These are phyloP conservation scores for Falco punctatus DNA, from an alignment of 2,113 vertebrate species.

Conservation along the genomic window DNA sequence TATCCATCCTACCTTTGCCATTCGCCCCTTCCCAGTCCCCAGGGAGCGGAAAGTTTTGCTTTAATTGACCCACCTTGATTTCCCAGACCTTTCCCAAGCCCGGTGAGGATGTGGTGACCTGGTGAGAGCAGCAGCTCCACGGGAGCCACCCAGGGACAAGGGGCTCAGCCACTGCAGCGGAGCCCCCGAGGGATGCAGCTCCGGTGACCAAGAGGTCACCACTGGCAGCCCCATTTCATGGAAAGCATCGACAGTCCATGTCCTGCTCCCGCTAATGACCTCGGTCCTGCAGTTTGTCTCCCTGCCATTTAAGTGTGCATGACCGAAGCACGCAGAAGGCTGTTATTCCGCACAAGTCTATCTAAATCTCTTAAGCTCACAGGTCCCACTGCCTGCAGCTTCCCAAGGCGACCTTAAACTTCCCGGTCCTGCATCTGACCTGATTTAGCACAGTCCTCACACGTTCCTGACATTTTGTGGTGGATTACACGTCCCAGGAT, in stretches of 20 bases:
- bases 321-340: neutral
- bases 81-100: neutral
- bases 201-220: neutral
- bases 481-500: neutral
- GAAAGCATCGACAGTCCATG: neutral
- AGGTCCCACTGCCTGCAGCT: neutral
- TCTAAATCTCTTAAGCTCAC: conserved; percentile 6
- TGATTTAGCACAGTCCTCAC: neutral
- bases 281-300: neutral
- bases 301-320: neutral
- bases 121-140: neutral
- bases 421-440: neutral
- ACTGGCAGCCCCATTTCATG: neutral
- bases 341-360: neutral
- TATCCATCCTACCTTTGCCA: neutral
- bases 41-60: neutral
- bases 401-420: rapidly evolving
- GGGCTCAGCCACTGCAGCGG: neutral
- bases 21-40: neutral
- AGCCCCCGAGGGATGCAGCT: neutral
- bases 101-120: neutral
- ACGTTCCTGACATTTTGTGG: neutral
- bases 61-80: neutral
- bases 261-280: neutral
- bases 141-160: neutral